Base-by-base conservation (phyloP, 2,888 invertebrate genomes). In the Folsomia candida region DNA sequence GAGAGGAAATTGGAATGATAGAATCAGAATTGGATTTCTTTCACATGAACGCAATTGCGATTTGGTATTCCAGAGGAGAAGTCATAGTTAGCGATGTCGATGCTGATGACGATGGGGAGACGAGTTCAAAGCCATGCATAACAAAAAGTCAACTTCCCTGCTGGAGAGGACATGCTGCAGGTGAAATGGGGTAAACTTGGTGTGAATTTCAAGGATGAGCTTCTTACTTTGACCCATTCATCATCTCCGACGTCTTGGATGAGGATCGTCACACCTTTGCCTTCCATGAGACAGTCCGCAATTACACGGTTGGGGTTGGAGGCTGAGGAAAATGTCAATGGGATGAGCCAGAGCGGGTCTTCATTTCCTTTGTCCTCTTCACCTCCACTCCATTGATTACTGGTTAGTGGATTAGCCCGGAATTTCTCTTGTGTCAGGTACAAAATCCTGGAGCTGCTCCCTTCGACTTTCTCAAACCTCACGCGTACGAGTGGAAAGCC, bases 311-410 rank as follows among this genome's bases (percentile, higher is more conserved):
- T 84, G n/a, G 93, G 92, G 80, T 89, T 86, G 69, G 88, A 87
- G 61, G 91, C 87, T 22, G 91, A 91, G 67, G 90, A 90, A 70
- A 95, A 88, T 54, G 91, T 90, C 69, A 96, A 87, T 0, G 97
- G 97, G 67, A 97, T 90, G 86, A 93, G 90, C 97, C 97, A 97
- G n/a, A n/a, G n/a, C n/a, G n/a, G n/a, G n/a, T n/a, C n/a, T 20
- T 89, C 83, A 68, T 87, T 47, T 47, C 47, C 47, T 47, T 47
- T 47, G 47, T 18, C 9, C 18, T 47, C 18, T 47, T 47, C 47
- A 18, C 18, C 18, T n/a, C n/a, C n/a, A n/a, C n/a, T n/a, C n/a
- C n/a, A n/a, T n/a, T n/a, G n/a, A n/a, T n/a, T n/a, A n/a, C n/a
- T n/a, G n/a, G n/a, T n/a, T n/a, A n/a, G n/a, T n/a, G 94, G 93